These are phyloP conservation scores for Daboia siamensis DNA, from an alignment of 2,113 vertebrate species.

Conservation along the genomic window DNA sequence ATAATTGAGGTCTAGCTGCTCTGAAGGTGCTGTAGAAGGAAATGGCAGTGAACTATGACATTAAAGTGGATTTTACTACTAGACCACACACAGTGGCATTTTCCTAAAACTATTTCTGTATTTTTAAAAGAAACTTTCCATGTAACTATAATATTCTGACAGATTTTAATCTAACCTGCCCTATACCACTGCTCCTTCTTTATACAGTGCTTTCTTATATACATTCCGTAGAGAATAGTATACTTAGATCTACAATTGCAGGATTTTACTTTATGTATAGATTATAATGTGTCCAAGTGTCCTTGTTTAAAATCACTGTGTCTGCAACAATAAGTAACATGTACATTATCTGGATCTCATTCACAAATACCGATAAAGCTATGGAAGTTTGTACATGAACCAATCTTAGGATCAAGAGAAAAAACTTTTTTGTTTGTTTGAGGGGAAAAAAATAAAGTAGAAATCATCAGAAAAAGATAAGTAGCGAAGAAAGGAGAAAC, in stretches of 20 bases:
- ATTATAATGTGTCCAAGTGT: background rate
- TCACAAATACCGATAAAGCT: background rate
- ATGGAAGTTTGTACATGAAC: background rate
- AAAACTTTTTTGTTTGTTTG: background rate
- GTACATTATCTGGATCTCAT: background rate
- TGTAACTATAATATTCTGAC: background rate
- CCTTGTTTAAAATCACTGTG: background rate
- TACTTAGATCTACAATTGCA: background rate
- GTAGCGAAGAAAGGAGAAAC: slow-evolving; percentile 16
- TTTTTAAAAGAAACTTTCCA: background rate
- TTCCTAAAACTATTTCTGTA: background rate
- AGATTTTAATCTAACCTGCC: background rate
- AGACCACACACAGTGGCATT: background rate
- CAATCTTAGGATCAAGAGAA: slow-evolving; percentile 11
- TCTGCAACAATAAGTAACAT: background rate
- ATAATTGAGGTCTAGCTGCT: background rate
- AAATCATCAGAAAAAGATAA: background rate
- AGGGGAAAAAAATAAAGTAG: background rate
- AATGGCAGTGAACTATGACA: background rate
- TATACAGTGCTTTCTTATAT: background rate
- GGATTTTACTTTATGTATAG: background rate
- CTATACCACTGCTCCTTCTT: background rate
- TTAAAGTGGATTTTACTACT: background rate
- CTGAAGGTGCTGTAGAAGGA: background rate
- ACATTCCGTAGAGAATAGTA: background rate